Base-by-base conservation (phyloP, 2,797 vertebrate species). In the Perodicticus potto region DNA sequence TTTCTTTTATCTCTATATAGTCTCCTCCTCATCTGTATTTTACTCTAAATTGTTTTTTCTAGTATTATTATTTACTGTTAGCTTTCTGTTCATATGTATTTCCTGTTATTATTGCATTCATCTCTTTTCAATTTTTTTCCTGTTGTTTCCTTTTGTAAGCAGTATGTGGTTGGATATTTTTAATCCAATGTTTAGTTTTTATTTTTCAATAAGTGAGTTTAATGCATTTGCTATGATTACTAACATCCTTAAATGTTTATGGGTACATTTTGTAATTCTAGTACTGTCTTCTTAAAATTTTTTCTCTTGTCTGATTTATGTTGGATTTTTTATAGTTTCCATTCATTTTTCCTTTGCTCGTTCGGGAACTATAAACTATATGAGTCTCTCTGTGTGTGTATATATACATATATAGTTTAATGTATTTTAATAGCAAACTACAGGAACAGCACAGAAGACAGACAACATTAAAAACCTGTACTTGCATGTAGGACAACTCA, bases 401-500 rank as follows among this genome's bases (percentile, higher is more conserved):
- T 53, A 16, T 53, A 53, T 53, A 16, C 49, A 53, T 53, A 53
- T 53, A 14, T 53, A 53, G 49, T 53, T 53, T 53, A 53, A 53
- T 53, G 49, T 53, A 53, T 53, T 53, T 16, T 53, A 53, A 53
- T 53, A 53, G 13, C 49, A 53, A 53, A 53, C 49, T 98, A 98
- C 97, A 98, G 98, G 98, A 98, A 98, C 97, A 98, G 98, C 98
- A 98, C 98, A 98, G 98, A 98, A 98, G 98, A 98, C 97, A 98
- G 98, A 98, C 98, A 97, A 98, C 98, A 98, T 98, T 98, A 98
- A 98, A 98, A 98, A 98, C 97, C 98, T 98, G 97, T 98, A 98
- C 96, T 97, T 98, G 98, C 92, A 98, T 97, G 97, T 97, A 98
- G 98, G 97, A 98, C 97, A 98, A 98, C 97, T 98, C 55, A 20